Evolutionary conservation across 2,797 vertebrate species (phyloP).

Genomic region (Neomorphus geoffroyi): DNA sequence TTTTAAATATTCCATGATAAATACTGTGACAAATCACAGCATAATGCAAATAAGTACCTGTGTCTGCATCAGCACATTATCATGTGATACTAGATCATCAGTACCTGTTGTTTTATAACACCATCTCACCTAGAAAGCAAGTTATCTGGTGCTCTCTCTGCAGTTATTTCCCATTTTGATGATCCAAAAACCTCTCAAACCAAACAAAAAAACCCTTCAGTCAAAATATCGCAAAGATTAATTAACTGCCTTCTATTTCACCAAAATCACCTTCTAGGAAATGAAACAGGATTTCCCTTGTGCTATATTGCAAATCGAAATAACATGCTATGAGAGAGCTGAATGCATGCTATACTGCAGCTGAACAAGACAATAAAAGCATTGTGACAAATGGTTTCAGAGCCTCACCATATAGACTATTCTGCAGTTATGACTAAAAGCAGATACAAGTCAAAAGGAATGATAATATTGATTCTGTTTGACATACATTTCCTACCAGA

Average conservation of each 20-base stretch:
- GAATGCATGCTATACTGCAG: not conserved
- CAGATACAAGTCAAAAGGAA: slow-evolving; percentile 25
- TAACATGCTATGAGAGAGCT: not conserved
- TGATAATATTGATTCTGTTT: slow-evolving; percentile 13
- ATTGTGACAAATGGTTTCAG: not conserved
- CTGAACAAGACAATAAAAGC: slow-evolving; percentile 4
- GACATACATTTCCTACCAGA: slow-evolving; percentile 1
- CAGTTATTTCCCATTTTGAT: not conserved
- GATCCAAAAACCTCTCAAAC: not conserved
- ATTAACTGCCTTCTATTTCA: not conserved
- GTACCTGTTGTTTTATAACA: not conserved
- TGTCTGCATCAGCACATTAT: not conserved
- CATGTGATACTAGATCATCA: not conserved
- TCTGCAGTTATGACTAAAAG: slow-evolving; percentile 11
- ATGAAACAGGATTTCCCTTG: not conserved
- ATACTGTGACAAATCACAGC: not conserved
- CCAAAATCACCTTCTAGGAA: slow-evolving; percentile 9
- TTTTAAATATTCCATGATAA: not conserved
- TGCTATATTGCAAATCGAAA: not conserved
- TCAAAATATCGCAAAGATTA: slow-evolving; percentile 10
- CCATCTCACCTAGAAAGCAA: not conserved
- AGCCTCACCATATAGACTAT: not conserved
- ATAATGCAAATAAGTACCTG: not conserved
- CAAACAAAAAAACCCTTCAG: not conserved
- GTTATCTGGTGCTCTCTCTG: not conserved